phyloP scores from a whole-genome alignment of 2,888 invertebrate species.

The Leptinotarsa peninsularis region DNA sequence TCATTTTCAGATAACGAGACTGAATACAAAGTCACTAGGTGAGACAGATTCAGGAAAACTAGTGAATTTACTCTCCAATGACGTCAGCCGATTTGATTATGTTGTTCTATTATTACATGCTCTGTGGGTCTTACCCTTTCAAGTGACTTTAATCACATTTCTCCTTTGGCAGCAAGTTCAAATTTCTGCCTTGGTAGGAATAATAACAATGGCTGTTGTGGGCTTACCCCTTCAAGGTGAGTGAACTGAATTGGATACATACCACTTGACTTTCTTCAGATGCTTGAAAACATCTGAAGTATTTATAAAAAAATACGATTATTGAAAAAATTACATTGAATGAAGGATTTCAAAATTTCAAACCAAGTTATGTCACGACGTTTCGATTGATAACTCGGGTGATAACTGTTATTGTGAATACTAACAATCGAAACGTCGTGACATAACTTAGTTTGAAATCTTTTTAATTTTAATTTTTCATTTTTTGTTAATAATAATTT shows the following conservation, averaged over 20 bases:
- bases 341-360: no score
- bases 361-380: no score
- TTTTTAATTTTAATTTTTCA: no score
- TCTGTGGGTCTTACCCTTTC: constrained; percentile 78
- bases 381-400: no score
- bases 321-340: no score
- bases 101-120: constrained; percentile 82
- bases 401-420: no score
- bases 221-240: constrained; percentile 83
- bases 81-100: constrained; percentile 69
- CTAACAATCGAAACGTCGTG: no score
- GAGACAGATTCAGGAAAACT: constrained; percentile 77
- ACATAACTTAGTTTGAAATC: no score
- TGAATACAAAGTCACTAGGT: constrained; percentile 64
- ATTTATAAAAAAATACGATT: no score
- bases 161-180: constrained; percentile 82
- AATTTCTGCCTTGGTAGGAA: constrained; percentile 73
- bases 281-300: no score
- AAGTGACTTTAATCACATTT: constrained; percentile 76
- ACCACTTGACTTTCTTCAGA: no score
- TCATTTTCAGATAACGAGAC: constrained; percentile 62
- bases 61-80: constrained; percentile 48
- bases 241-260: constrained; percentile 32
- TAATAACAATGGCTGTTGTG: constrained; percentile 81
- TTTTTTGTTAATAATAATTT: no score